Conservation (phyloP, 2,113 vertebrate species). For the Hemichromis elongatus region DNA sequence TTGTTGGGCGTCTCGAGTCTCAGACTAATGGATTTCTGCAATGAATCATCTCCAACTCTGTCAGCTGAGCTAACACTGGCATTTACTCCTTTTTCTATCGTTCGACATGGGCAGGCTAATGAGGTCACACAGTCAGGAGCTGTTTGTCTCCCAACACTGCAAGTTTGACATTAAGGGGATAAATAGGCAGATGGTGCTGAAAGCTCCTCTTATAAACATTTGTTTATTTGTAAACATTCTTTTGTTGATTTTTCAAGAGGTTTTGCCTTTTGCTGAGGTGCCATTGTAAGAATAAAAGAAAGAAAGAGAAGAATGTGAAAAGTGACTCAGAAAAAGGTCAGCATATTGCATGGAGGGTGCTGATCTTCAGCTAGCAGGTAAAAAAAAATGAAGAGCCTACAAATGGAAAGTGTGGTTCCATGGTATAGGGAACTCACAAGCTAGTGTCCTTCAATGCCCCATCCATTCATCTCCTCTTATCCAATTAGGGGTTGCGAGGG, state of each 20-base stretch:
- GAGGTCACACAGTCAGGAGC: background rate
- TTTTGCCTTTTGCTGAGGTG: background rate
- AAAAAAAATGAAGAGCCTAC: background rate
- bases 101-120: background rate
- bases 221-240: too few relatives aligned
- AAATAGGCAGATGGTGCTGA: background rate
- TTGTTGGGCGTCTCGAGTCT: constrained; percentile 7
- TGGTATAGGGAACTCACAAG: background rate
- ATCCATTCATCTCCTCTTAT: background rate
- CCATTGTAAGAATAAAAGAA: background rate
- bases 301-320: background rate
- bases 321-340: background rate
- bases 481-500: background rate
- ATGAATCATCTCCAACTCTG: constrained; percentile 10
- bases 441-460: background rate
- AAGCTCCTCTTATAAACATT: background rate
- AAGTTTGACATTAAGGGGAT: background rate
- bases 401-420: background rate
- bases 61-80: constrained; percentile 35
- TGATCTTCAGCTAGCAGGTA: background rate
- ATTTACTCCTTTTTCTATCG: background rate
- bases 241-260: background rate
- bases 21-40: constrained; percentile 3
- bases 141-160: background rate
- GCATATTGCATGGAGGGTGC: background rate